These are phyloP conservation scores for Cuniculus paca DNA, from an alignment of 2,797 vertebrate species.

Conservation along the genomic window DNA sequence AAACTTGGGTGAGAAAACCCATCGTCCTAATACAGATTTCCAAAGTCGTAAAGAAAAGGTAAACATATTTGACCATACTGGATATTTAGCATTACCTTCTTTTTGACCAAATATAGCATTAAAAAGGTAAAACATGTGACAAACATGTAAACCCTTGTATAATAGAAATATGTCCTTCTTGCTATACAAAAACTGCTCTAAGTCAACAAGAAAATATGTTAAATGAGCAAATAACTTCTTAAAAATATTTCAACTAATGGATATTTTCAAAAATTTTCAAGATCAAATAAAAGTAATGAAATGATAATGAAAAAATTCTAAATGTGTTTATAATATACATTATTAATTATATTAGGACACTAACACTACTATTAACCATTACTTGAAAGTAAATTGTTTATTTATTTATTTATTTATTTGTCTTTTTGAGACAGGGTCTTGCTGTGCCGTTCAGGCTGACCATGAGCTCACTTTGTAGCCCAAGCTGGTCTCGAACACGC, in stretches of 20 bases:
- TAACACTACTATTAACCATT: background rate
- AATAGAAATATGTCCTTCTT: background rate
- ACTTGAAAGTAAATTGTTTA: background rate
- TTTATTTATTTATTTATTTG: too few relatives aligned
- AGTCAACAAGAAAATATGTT: constrained; percentile 13
- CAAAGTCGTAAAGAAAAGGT: background rate
- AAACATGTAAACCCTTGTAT: background rate
- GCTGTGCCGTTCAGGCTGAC: too few relatives aligned
- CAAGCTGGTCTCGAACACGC: too few relatives aligned
- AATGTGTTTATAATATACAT: background rate
- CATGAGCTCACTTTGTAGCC: too few relatives aligned
- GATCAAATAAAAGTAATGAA: constrained; percentile 16
- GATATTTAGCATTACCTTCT: background rate
- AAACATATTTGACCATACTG: background rate
- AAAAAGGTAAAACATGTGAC: background rate
- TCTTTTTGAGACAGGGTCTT: too few relatives aligned
- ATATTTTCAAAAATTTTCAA: background rate
- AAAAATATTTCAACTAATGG: background rate
- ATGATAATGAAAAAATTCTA: background rate
- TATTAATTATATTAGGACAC: background rate
- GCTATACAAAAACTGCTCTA: background rate
- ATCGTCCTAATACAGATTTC: constrained; percentile 1
- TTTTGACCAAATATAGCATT: background rate
- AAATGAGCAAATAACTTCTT: background rate
- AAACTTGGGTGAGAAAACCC: background rate